Evolutionary conservation across 37 sponge, comb jelly and placozoan genomes (phyloP).

Genomic region (Eunapius fragilis): DNA sequence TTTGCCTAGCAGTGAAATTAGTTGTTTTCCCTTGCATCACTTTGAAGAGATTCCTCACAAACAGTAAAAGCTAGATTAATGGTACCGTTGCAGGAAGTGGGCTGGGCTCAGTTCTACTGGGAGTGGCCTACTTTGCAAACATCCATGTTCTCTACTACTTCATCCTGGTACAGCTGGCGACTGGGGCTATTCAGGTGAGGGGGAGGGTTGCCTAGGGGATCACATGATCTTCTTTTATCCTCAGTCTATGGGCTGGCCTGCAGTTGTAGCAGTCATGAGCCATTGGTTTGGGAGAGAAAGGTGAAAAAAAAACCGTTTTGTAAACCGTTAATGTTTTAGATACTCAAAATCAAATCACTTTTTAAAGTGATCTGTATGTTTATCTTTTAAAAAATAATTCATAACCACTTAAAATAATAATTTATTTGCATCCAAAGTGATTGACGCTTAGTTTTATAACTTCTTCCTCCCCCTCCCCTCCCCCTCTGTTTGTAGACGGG

Average conservation of each 20-base stretch:
- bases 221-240: not conserved
- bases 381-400: too few relatives aligned
- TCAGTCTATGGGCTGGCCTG: slow-evolving; percentile 95
- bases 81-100: slow-evolving; percentile 53
- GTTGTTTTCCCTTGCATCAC: too few relatives aligned
- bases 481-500: slow-evolving; percentile 86
- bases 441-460: too few relatives aligned
- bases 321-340: not conserved
- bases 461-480: too few relatives aligned
- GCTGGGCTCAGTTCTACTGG: slow-evolving; percentile 52
- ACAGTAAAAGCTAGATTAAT: too few relatives aligned
- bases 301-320: slow-evolving; percentile 12
- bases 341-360: too few relatives aligned
- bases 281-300: slow-evolving; percentile 91
- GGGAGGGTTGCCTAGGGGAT: not conserved
- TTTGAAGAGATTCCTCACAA: too few relatives aligned
- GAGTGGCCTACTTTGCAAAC: slow-evolving; percentile 78
- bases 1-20: too few relatives aligned
- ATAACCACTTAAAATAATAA: too few relatives aligned
- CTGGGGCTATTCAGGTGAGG: slow-evolving; percentile 63
- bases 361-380: too few relatives aligned
- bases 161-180: slow-evolving; percentile 78
- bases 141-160: slow-evolving; percentile 85
- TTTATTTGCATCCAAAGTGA: too few relatives aligned
- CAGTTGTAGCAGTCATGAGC: slow-evolving; percentile 86